Percentiles rank a stretch among this genome's conserved stretches.
These are phyloP conservation scores for Chymomyza procnemis DNA, from an alignment of 2,888 invertebrate genomes.

Conservation along the genomic window DNA sequence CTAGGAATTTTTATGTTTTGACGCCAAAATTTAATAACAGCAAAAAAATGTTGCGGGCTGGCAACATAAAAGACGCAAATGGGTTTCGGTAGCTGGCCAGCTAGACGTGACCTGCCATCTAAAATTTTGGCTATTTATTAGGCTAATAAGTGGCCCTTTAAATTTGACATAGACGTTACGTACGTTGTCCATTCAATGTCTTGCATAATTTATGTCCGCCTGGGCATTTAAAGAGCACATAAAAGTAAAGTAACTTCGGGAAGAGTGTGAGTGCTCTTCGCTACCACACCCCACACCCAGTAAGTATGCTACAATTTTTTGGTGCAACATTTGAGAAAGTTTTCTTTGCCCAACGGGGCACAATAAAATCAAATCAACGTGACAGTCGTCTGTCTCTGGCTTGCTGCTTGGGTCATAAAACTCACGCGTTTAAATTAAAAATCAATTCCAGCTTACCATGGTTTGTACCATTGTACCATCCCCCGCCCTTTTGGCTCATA, in stretches of 20 bases:
- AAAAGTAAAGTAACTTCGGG: constrained; percentile 40
- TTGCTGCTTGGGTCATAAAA: constrained; percentile 46
- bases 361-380: constrained; percentile 71
- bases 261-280: not conserved
- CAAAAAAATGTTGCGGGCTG: constrained; percentile 38
- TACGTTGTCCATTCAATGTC: constrained; percentile 10
- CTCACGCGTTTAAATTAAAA: constrained; percentile 65
- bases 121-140: constrained; percentile 55
- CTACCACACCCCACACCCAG: too few species aligned
- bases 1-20: constrained; percentile 33
- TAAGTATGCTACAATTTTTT: constrained; percentile 11
- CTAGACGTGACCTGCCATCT: not conserved
- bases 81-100: not conserved
- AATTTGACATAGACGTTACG: constrained; percentile 58
- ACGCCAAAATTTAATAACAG: constrained; percentile 62
- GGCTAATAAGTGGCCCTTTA: constrained; percentile 71
- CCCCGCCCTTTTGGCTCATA: constrained; percentile 48
- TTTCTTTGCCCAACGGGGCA: constrained; percentile 40
- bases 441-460: constrained; percentile 51
- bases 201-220: constrained; percentile 65
- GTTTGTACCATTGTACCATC: not conserved
- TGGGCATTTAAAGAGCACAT: constrained; percentile 44
- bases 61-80: constrained; percentile 43
- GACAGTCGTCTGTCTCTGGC: constrained; percentile 46
- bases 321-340: constrained; percentile 18